Conservation (phyloP, 37 sponge, comb jelly and placozoan species). For the Trichoplax adhaerens region DNA sequence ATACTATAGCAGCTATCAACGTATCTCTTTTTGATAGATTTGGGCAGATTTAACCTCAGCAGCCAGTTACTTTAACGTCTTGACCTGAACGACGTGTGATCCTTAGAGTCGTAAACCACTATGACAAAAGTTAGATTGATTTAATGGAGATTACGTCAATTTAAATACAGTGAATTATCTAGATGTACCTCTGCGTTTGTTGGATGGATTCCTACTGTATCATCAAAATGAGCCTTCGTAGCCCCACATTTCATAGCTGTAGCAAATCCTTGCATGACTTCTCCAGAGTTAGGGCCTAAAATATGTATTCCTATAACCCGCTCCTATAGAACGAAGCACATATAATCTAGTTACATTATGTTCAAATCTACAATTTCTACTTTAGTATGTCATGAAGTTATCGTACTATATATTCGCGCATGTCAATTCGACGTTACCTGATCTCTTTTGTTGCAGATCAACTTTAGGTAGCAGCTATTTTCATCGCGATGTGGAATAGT, state of each 20-base stretch:
- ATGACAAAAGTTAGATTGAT: background rate
- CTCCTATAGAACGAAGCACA: slow-evolving; percentile 25
- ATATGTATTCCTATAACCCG: slow-evolving; percentile 78
- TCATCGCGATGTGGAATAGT: slow-evolving; percentile 41
- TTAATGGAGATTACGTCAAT: background rate
- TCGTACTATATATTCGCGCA: background rate
- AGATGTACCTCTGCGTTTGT: slow-evolving; percentile 61
- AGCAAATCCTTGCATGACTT: slow-evolving; percentile 90
- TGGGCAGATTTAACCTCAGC: slow-evolving; percentile 83
- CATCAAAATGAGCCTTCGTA: slow-evolving; percentile 88
- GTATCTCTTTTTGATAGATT: too few species aligned
- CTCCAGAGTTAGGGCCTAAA: slow-evolving; percentile 87
- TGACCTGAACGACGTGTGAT: slow-evolving; percentile 64
- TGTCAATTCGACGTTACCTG: slow-evolving; percentile 19
- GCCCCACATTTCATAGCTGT: slow-evolving; percentile 73
- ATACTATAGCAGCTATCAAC: too few species aligned
- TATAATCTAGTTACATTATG: slow-evolving; percentile 1
- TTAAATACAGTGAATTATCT: too few species aligned
- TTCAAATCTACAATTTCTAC: background rate
- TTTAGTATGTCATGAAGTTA: background rate
- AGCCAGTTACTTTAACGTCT: slow-evolving; percentile 36
- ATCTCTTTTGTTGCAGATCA: slow-evolving; percentile 60
- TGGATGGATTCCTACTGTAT: slow-evolving; percentile 90
- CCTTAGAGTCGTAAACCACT: slow-evolving; percentile 58
- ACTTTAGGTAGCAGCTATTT: slow-evolving; percentile 64